These are phyloP conservation scores for Rhincodon typus DNA, from an alignment of 2,797 vertebrate species.

Conservation along the genomic window DNA sequence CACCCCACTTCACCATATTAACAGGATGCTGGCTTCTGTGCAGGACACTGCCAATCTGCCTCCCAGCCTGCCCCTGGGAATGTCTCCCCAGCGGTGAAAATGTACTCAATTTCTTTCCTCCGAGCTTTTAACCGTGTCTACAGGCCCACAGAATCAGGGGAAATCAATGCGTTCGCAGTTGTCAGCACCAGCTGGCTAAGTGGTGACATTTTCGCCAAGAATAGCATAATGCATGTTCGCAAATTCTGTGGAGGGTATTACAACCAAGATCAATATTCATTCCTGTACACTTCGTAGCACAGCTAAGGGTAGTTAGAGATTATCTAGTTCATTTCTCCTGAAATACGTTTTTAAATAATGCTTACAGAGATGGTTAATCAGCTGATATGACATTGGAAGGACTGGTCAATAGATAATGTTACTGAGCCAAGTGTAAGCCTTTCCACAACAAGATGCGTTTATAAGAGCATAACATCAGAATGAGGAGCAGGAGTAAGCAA, in stretches of 20 bases:
- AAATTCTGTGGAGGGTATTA: neutral
- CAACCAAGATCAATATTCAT: neutral
- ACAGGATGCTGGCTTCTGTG: too few relatives aligned
- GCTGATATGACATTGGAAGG: neutral
- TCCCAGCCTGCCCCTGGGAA: too few relatives aligned
- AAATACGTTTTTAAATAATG: neutral
- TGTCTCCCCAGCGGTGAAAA: too few relatives aligned
- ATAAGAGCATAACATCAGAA: too few relatives aligned
- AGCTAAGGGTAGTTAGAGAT: neutral
- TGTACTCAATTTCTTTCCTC: neutral
- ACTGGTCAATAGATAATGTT: neutral
- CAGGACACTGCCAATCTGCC: too few relatives aligned
- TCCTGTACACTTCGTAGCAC: neutral
- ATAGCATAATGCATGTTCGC: neutral
- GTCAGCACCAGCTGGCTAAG: neutral
- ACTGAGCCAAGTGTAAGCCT: neutral
- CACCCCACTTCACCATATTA: too few relatives aligned
- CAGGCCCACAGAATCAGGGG: too few relatives aligned
- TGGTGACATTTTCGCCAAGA: neutral
- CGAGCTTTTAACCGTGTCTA: too few relatives aligned
- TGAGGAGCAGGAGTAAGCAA: too few relatives aligned
- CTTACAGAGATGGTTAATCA: neutral
- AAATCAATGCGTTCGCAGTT: neutral
- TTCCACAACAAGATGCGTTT: too few relatives aligned
- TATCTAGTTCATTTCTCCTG: neutral